A percentile compares a stretch with the other conserved stretches of the same genome.
These are phyloP conservation scores for Podargus strigoides DNA, from an alignment of 2,797 vertebrate species.

Conservation along the genomic window DNA sequence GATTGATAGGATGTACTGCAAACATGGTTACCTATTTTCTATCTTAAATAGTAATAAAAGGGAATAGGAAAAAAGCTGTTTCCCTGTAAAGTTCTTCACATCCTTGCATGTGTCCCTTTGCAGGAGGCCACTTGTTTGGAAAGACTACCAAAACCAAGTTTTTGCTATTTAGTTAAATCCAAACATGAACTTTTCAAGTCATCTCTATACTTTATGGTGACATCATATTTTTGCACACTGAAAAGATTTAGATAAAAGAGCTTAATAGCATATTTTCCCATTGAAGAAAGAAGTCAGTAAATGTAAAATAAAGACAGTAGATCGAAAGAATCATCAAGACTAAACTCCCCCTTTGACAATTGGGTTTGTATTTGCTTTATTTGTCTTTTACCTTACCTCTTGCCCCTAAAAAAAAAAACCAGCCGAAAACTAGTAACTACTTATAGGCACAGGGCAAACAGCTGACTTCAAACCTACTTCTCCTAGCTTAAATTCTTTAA, in stretches of 20 bases:
- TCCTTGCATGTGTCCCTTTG: not conserved
- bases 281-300: not conserved
- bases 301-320: not conserved
- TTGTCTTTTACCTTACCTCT: not conserved
- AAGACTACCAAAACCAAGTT: not conserved
- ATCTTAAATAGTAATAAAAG: not conserved
- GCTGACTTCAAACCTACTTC: not conserved
- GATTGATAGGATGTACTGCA: not conserved
- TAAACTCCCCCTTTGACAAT: not conserved
- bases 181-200: not conserved
- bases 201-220: not conserved
- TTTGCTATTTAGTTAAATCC: not conserved
- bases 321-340: not conserved
- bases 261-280: not conserved
- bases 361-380: not conserved
- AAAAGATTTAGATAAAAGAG: not conserved
- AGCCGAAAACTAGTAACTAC: not conserved
- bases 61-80: not conserved
- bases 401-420: no score
- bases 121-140: not conserved
- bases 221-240: not conserved
- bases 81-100: not conserved
- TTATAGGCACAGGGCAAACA: not conserved
- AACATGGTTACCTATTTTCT: not conserved
- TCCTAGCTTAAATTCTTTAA: not conserved